Base-by-base conservation (phyloP, 2,113 vertebrate genomes). In the Varanus komodoensis region DNA sequence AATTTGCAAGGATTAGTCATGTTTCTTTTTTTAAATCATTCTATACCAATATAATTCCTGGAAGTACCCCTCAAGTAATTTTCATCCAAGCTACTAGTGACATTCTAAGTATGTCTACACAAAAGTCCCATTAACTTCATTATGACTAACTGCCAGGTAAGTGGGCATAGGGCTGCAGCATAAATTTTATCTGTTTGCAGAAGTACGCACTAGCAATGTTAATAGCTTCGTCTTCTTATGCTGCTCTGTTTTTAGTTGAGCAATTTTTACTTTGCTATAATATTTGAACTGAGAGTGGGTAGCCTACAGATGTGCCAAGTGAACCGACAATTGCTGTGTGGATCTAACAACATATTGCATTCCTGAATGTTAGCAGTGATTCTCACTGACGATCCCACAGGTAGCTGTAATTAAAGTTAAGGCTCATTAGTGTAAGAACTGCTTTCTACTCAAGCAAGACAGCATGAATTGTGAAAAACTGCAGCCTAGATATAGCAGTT, bases 371-470 rank as follows among this genome's bases (percentile, higher is more conserved):
- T 15, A 19, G 19, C 6, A 91, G 75, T 52, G 75, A 77, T 25
- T 74, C 73, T 84, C 44, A 3, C 15, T 0, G 1, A 57, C 2
- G 32, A 84, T 15, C 8, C 54, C 19, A 25, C 21, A 25, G 38
- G 71, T 73, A 23, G 17, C 17, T 64, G 38, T 73, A 5, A 86
- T 91, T 80, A 32, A 73, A 34, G 21, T 14, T n/a, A 69, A 32
- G n/a, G 52, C 17, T 25, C 64, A 67, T 38, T 73, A 19, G 52
- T 2, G 15, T 11, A 25, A 87, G 81, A 80, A n/a, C 4, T 19
- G 19, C 25, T 61, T 87, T 85, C 64, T 89, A 73, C 81, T 88
- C 29, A 6, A 84, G 67, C 2, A 84, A 64, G 91, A 68, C 23
- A 17, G 57, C 48, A 5, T 0, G 1, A 52, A 29, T 4, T 34